phyloP scores from a whole-genome alignment of 1,140 invertebrate genomes.

The Pachyrhynchus sulphureomaculatus region DNA sequence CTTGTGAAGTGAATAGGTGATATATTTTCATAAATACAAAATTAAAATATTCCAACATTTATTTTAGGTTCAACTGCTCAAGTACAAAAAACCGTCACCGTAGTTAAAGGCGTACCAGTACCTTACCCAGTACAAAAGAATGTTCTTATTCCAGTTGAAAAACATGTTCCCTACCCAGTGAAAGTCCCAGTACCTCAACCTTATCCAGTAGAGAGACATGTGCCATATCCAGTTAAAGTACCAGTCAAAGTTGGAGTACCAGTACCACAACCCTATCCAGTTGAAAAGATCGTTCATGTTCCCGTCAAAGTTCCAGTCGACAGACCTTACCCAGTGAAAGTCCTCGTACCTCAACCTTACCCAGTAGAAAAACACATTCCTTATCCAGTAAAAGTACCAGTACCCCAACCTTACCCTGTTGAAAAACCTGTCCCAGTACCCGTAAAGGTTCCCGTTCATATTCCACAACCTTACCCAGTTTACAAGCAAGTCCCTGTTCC shows the following conservation, averaged over 20 bases:
- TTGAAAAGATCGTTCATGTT: slow-evolving; percentile 63
- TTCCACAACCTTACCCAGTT: slow-evolving; percentile 38
- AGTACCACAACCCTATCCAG: slow-evolving; percentile 58
- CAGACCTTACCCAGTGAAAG: slow-evolving; percentile 47
- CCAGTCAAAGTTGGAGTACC: slow-evolving; percentile 64
- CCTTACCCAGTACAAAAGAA: slow-evolving; percentile 62
- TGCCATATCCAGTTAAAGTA: slow-evolving; percentile 58
- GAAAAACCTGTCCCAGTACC: slow-evolving; percentile 33
- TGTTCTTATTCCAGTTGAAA: slow-evolving; percentile 61
- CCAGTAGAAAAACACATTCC: slow-evolving; percentile 40
- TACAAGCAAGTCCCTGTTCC: slow-evolving; percentile 52
- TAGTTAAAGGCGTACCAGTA: slow-evolving; percentile 48
- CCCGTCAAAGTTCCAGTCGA: slow-evolving; percentile 56
- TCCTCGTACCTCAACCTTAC: slow-evolving; percentile 67
- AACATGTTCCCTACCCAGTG: slow-evolving; percentile 56
- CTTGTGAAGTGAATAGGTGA: not conserved
- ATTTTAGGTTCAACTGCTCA: slow-evolving; percentile 49
- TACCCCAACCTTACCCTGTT: slow-evolving; percentile 35
- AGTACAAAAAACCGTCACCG: slow-evolving; percentile 61
- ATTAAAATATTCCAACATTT: too few relatives aligned
- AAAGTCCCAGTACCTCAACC: slow-evolving; percentile 59
- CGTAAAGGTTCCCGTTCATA: slow-evolving; percentile 35
- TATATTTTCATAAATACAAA: not conserved
- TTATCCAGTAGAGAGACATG: slow-evolving; percentile 60
- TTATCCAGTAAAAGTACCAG: slow-evolving; percentile 33